These are phyloP conservation scores for Coptodon bakossiorum DNA, from an alignment of 2,113 vertebrate genomes.

Conservation along the genomic window DNA sequence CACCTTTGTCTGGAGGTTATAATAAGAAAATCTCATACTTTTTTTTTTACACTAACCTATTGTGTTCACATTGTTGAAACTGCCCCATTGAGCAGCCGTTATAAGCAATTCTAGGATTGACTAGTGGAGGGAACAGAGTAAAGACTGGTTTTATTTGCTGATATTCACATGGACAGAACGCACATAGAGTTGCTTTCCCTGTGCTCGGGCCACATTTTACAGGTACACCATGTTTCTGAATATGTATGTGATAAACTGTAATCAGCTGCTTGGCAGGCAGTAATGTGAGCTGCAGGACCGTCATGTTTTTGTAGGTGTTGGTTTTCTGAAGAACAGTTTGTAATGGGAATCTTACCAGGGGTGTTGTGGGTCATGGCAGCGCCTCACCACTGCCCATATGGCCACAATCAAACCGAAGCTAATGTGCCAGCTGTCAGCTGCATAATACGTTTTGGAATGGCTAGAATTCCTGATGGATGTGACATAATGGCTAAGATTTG, in stretches of 20 bases:
- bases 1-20: neutral
- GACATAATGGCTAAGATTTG: slow-evolving; percentile 9
- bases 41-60: neutral
- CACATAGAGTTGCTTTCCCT: neutral
- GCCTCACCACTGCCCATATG: slow-evolving; percentile 59
- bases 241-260: slow-evolving; percentile 2
- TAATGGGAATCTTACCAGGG: slow-evolving; percentile 42
- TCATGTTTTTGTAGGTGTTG: slow-evolving; percentile 39
- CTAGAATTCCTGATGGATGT: slow-evolving; percentile 39
- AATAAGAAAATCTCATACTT: neutral
- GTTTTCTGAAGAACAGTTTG: slow-evolving; percentile 39
- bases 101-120: neutral
- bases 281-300: slow-evolving; percentile 27
- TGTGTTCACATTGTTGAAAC: neutral
- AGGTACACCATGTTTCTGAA: neutral
- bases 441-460: slow-evolving; percentile 24
- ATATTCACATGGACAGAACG: neutral
- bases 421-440: slow-evolving; percentile 58
- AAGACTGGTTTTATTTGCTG: neutral
- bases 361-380: slow-evolving; percentile 46
- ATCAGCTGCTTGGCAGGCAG: slow-evolving; percentile 37
- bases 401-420: slow-evolving; percentile 54
- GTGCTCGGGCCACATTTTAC: neutral
- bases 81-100: neutral
- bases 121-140: neutral